phyloP scores from a whole-genome alignment of 2,888 invertebrate species.

The Scaptomyza polygonia region DNA sequence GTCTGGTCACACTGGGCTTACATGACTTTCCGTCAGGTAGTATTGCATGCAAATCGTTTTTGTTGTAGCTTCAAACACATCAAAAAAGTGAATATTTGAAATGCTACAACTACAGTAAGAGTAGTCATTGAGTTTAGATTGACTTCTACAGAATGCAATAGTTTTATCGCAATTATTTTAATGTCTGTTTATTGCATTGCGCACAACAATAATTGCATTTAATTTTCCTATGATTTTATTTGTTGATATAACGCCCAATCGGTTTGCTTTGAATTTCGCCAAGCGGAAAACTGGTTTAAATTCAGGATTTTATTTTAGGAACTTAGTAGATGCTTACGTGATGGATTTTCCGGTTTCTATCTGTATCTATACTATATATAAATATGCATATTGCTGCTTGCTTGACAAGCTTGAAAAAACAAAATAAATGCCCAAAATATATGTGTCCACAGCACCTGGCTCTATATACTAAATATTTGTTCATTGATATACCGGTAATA shows the following conservation, averaged over 20 bases:
- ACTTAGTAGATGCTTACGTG: constrained; percentile 66
- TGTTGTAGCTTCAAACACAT: no score
- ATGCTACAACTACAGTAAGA: no score
- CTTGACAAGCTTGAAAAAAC: constrained; percentile 18
- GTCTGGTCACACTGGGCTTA: constrained; percentile 54
- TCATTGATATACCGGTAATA: constrained; percentile 37
- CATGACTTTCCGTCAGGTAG: constrained; percentile 67
- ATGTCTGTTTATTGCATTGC: constrained; percentile 48
- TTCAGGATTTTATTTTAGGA: constrained; percentile 24
- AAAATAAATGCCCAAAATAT: constrained; percentile 58
- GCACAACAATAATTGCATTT: constrained; percentile 60
- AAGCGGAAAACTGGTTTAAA: constrained; percentile 66
- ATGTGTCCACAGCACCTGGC: constrained; percentile 9
- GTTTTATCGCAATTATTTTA: constrained; percentile 54
- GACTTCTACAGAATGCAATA: constrained; percentile 10
- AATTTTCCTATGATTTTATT: constrained; percentile 47
- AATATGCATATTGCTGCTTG: constrained; percentile 22
- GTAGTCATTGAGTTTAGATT: no score
- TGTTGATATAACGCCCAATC: constrained; percentile 52
- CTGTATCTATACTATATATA: no score
- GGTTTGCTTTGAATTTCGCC: constrained; percentile 60
- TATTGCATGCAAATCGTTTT: no score
- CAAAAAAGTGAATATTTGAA: no score
- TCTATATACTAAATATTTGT: background rate
- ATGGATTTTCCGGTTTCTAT: no score